Evolutionary conservation across 92 coral and sea anemone species (phyloP), one percentile per base, ranked within the genome.

Genomic region (Palythoa heliodiscus): DNA sequence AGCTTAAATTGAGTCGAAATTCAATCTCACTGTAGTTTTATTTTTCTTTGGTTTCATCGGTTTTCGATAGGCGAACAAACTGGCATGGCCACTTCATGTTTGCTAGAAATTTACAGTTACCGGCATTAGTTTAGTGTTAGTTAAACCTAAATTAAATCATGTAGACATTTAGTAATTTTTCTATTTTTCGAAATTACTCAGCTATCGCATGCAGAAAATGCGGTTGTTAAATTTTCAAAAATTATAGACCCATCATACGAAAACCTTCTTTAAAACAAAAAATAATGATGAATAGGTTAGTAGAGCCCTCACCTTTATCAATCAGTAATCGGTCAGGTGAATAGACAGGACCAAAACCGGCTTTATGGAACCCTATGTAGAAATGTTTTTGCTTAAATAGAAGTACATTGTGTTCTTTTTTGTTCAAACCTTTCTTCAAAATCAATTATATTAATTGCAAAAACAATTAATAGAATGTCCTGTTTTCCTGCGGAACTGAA

Each of bases 381-480:
- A 40, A 15, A 24, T 20, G 12, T 66, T 68, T 50, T 13, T 63
- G 69, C 43, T 64, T 80, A 80, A 80, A 70, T 80, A 80, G 73
- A 13, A 15, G 9, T 48, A 22, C 17, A 14, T 20, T 66, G 61
- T 80, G 74, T 80, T 47, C 84, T 14, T 79, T 80, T 22, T 16
- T 48, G 37, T 23, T 23, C 39, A 60, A 64, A 64, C 24, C 50
- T 80, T 66, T 23, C 63, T 22, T 35, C 61, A 80, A 66, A 67
- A 80, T 40, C 84, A 66, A 66, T 80, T 80, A 80, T 17, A 64
- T 40, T 80, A 66, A 80, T 80, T 80, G 63, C 55, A 20, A 52
- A 64, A 80, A 24, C 66, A 80, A 80, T 80, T 66, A 67, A 24
- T 40, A 66, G 48, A 80, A 67, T 25, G 39, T 80, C 43, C 60